A percentile compares a stretch with the other conserved stretches of the same genome.
Conservation (phyloP, 2,888 invertebrate genomes). For the Conistra vaccinii region DNA sequence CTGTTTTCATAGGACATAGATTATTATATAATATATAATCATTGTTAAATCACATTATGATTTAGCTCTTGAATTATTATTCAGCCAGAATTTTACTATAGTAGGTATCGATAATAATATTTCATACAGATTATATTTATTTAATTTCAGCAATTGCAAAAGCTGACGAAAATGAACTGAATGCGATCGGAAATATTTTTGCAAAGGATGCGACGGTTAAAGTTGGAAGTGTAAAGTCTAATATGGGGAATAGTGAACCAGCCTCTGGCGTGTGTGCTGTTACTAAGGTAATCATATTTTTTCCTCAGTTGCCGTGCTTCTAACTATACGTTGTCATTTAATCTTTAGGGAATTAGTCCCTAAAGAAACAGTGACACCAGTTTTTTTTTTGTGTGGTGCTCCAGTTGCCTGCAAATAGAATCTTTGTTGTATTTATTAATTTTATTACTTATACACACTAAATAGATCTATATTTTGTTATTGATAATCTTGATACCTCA, state of each 20-base stretch:
- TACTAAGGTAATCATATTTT: slow-evolving; percentile 82
- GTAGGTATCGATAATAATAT: background rate
- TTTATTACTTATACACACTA: too few species aligned
- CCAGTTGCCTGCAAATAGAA: too few species aligned
- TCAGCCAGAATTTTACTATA: too few species aligned
- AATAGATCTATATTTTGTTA: background rate
- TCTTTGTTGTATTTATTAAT: too few species aligned
- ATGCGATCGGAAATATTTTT: slow-evolving; percentile 90
- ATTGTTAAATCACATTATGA: too few species aligned
- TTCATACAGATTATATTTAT: background rate
- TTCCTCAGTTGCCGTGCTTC: background rate
- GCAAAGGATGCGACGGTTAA: slow-evolving; percentile 88
- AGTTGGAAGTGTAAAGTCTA: slow-evolving; percentile 85
- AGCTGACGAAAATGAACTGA: slow-evolving; percentile 92
- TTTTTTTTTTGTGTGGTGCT: too few species aligned
- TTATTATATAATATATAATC: too few species aligned
- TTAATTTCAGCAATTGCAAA: slow-evolving; percentile 83
- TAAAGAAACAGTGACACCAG: background rate
- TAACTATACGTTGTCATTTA: background rate
- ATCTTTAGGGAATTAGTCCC: background rate
- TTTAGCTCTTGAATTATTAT: too few species aligned
- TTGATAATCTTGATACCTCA: background rate
- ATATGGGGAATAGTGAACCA: slow-evolving; percentile 81
- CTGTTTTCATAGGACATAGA: too few species aligned
- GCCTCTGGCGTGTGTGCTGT: slow-evolving; percentile 87